Evolutionary conservation across 2,888 invertebrate species (phyloP).

Genomic region (Celastrina argiolus): DNA sequence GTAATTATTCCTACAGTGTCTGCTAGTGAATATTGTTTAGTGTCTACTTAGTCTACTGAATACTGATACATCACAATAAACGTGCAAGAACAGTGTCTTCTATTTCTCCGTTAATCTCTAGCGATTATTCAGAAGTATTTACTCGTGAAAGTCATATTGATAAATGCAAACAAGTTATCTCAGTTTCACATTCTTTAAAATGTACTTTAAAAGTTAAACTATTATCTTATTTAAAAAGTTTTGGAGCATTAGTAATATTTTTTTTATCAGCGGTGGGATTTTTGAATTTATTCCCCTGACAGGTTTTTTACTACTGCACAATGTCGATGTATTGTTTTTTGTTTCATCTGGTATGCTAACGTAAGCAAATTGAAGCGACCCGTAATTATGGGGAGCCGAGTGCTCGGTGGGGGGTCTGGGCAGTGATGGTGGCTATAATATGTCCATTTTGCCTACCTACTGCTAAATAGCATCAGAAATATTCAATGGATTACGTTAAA

Average conservation of each 20-base stretch:
- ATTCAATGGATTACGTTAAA: background rate
- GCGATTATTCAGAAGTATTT: conserved; percentile 36
- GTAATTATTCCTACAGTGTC: conserved; percentile 42
- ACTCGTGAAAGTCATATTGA: conserved; percentile 19
- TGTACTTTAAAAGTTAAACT: background rate
- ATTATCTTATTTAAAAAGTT: background rate
- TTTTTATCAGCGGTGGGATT: background rate
- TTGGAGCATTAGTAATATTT: background rate
- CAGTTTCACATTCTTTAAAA: background rate
- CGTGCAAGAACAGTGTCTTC: conserved; percentile 42
- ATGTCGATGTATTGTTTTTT: background rate
- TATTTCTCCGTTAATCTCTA: conserved; percentile 46
- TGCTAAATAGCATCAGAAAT: background rate
- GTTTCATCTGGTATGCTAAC: background rate
- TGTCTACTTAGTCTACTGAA: conserved; percentile 39
- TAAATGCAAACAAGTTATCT: conserved; percentile 3
- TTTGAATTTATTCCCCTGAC: background rate
- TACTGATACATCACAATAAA: conserved; percentile 28
- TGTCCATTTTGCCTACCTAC: background rate
- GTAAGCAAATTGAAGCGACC: background rate
- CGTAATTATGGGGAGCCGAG: conserved; percentile 1
- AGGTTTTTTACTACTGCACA: background rate
- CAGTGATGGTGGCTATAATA: background rate
- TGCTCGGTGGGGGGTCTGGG: background rate
- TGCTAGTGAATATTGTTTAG: conserved; percentile 30